A percentile compares a stretch with the other conserved stretches of the same genome.
Conservation (phyloP, 2,888 invertebrate species). For the Stictocephala bisonia region DNA sequence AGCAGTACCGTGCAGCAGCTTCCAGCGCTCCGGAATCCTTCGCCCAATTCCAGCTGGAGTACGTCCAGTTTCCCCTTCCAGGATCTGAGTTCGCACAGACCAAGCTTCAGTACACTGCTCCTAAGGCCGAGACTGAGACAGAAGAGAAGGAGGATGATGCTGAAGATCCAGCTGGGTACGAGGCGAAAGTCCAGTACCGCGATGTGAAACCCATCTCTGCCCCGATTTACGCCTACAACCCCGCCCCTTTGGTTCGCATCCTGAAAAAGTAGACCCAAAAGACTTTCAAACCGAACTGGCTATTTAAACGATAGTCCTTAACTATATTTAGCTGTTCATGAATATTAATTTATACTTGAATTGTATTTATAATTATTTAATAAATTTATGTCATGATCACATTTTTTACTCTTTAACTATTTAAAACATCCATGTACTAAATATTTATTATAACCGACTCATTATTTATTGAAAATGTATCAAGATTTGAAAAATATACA, state of each 20-base stretch:
- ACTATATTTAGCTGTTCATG: too few species aligned
- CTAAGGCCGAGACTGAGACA: neutral
- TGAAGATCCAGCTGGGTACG: conserved; percentile 5
- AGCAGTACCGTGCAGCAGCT: conserved; percentile 1
- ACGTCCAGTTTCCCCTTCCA: conserved; percentile 8
- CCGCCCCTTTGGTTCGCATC: conserved; percentile 7
- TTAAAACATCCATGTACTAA: too few species aligned
- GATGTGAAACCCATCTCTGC: conserved; percentile 26
- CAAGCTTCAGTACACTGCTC: neutral
- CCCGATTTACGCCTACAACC: conserved; percentile 30
- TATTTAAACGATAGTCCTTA: too few species aligned
- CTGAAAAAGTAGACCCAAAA: conserved; percentile 36
- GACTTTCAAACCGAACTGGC: too few species aligned
- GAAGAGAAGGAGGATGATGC: neutral
- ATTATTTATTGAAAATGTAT: too few species aligned
- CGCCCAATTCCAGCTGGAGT: neutral
- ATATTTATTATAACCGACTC: too few species aligned
- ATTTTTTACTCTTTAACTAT: too few species aligned
- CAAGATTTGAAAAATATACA: too few species aligned
- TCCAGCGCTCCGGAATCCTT: neutral
- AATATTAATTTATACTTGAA: too few species aligned
- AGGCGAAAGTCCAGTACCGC: conserved; percentile 23
- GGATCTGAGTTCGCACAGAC: conserved; percentile 22
- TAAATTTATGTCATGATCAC: too few species aligned
- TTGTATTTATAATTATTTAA: too few species aligned